Evolutionary conservation across 2,888 invertebrate species (phyloP), one percentile per base, ranked within the genome.

Genomic region (Agrotis exclamationis): DNA sequence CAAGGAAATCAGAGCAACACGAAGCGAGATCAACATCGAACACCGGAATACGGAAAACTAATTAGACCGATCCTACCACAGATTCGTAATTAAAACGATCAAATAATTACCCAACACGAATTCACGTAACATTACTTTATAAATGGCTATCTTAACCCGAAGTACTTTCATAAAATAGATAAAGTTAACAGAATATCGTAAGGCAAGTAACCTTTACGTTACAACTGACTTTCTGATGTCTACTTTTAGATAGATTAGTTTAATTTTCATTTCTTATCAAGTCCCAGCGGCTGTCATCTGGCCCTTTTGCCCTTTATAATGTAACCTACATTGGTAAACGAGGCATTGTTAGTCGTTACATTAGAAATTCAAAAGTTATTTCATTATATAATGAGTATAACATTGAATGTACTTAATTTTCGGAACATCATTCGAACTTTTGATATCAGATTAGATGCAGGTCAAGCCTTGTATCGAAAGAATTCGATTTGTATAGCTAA

Each of bases 181-280:
- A 74, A 83, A 72, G 74, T 74, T 70, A 84, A 82, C 70, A 63
- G 57, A 67, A 59, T 70, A 79, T 73, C 71, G 24, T 76, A 48
- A 79, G 59, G 2, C 57, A 54, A 64, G 48, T 79, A 76, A 84
- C 84, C 84, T 84, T 85, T 83, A 60, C 13, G 47, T 74, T 81
- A 63, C n/a, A 65, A 66, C 54, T 5, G 71, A 83, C 84, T 85
- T 85, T 85, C 84, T 81, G 84, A 83, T 80, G 76, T 73, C 68
- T 67, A 76, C 69, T 65, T 76, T 75, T 53, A 85, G 84, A 85
- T 83, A 85, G 71, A 82, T 83, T 67, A 71, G 75, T 70, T 78
- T 65, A 71, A 66, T 84, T 84, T 79, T 78, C 71, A 66, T 80
- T 72, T 50, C 74, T 73, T 85, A 82, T 83, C 78, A 81, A 62